A percentile compares a stretch with the other conserved stretches of the same genome.
Evolutionary conservation across 1,140 invertebrate species (phyloP).

Genomic region (Drosophila virilis): DNA sequence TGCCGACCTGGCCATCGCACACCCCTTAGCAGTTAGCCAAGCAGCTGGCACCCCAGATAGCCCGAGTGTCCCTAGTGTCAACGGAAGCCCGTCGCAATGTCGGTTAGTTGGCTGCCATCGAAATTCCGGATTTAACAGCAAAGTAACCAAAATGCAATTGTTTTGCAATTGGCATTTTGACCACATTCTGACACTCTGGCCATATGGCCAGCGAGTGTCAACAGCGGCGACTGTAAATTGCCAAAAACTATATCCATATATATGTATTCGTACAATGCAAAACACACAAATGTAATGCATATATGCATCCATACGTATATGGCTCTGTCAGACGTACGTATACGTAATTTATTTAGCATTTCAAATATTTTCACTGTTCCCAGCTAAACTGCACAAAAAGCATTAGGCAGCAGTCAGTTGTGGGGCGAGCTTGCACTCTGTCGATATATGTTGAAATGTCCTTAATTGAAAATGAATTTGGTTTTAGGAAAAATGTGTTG

Average conservation of each 20-base stretch:
- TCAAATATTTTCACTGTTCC: constrained; percentile 57
- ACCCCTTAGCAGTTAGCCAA: constrained; percentile 12
- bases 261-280: background rate
- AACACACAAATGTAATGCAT: constrained; percentile 20
- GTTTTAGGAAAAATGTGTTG: constrained; percentile 58
- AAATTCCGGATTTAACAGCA: constrained; percentile 83
- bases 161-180: constrained; percentile 83
- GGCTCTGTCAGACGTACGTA: constrained; percentile 28
- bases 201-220: constrained; percentile 58
- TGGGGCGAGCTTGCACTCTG: constrained; percentile 41
- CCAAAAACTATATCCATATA: constrained; percentile 66
- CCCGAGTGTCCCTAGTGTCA: constrained; percentile 54
- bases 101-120: constrained; percentile 79
- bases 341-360: constrained; percentile 79
- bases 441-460: constrained; percentile 79
- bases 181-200: constrained; percentile 79
- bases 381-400: constrained; percentile 34
- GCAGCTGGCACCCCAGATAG: constrained; percentile 16
- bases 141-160: constrained; percentile 83
- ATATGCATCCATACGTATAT: constrained; percentile 41
- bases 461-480: constrained; percentile 82
- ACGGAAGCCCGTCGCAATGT: constrained; percentile 68
- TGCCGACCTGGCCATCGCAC: background rate
- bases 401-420: constrained; percentile 29
- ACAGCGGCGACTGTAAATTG: constrained; percentile 67